Base-by-base conservation (phyloP, 2,888 invertebrate genomes). In the Galeruca laticollis region DNA sequence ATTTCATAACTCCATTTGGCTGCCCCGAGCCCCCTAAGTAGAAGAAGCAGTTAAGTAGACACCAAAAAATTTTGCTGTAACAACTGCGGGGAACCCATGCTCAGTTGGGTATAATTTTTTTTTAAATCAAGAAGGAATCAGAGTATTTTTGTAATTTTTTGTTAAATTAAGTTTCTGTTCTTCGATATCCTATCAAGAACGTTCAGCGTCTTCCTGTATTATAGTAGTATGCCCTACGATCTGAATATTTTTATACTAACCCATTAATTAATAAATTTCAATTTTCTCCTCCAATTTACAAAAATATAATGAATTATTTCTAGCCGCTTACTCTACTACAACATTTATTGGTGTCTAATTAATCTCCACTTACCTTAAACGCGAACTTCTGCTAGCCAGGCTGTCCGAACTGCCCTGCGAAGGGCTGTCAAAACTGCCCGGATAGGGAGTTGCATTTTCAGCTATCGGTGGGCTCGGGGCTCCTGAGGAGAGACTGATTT, bases 1-100 rank as follows among this genome's bases (percentile, higher is more conserved):
- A 86, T 86, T 73, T 86, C 86, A 81, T 87, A 87, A 68, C 83
- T 51, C 66, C 66, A 66, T 49, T 66, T 60, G 33, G 54, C 33
- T 51, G 54, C 59, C 69, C 64, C 56, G 54, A 54, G 51, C 20
- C 68, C 67, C 11, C 1, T 43, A n/a, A n/a, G 0, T 43, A n/a
- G 9, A 43, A 43, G 43, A 11, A 15, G 10, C 0, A 11, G 13
- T 11, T 43, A 43, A 5, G n/a, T 26, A 26, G 26, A 26, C 26
- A 26, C 26, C 26, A 26, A 26, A 26, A 26, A 6, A 26, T 26
- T 26, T 26, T 26, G 26, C n/a, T n/a, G n/a, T n/a, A n/a, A n/a
- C n/a, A n/a, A n/a, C n/a, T n/a, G n/a, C n/a, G n/a, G n/a, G n/a
- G n/a, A n/a, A n/a, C n/a, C n/a, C n/a, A n/a, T n/a, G n/a, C n/a